Percentiles rank a stretch among this genome's conserved stretches.
Evolutionary conservation across 1,140 invertebrate species (phyloP).

Genomic region (Leptinotarsa undecemlineata): DNA sequence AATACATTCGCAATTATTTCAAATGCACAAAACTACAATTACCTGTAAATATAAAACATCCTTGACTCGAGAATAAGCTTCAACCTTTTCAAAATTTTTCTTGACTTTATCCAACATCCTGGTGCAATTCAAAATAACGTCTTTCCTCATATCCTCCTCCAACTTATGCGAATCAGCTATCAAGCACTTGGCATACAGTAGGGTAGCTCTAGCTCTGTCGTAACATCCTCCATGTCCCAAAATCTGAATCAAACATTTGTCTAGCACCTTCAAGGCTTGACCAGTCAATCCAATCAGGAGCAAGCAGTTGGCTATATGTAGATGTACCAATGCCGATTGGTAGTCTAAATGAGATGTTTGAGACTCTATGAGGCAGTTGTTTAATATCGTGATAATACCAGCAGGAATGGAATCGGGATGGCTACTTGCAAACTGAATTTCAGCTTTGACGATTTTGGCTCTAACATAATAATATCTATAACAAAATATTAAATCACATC

Average conservation of each 20-base stretch:
- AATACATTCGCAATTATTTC: background rate
- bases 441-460: conserved; percentile 72
- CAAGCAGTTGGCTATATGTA: conserved; percentile 77
- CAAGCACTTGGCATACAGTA: conserved; percentile 70
- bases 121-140: conserved; percentile 66
- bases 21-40: conserved; percentile 32
- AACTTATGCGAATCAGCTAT: conserved; percentile 62
- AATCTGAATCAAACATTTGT: conserved; percentile 70
- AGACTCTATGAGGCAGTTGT: conserved; percentile 72
- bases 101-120: conserved; percentile 69
- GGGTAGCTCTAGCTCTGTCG: conserved; percentile 71
- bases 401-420: conserved; percentile 56
- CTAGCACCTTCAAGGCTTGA: conserved; percentile 72
- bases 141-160: conserved; percentile 56
- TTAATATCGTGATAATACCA: conserved; percentile 65
- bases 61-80: conserved; percentile 73
- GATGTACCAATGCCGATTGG: conserved; percentile 71
- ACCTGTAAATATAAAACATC: conserved; percentile 73
- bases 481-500: conserved; percentile 35
- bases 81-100: conserved; percentile 70
- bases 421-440: conserved; percentile 62
- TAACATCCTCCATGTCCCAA: conserved; percentile 80
- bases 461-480: conserved; percentile 66
- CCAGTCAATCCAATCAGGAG: conserved; percentile 72
- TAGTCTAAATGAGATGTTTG: conserved; percentile 75